Evolutionary conservation across 2,113 vertebrate species (phyloP), one percentile per base, ranked within the genome.

Genomic region (Sclerurus mexicanus): DNA sequence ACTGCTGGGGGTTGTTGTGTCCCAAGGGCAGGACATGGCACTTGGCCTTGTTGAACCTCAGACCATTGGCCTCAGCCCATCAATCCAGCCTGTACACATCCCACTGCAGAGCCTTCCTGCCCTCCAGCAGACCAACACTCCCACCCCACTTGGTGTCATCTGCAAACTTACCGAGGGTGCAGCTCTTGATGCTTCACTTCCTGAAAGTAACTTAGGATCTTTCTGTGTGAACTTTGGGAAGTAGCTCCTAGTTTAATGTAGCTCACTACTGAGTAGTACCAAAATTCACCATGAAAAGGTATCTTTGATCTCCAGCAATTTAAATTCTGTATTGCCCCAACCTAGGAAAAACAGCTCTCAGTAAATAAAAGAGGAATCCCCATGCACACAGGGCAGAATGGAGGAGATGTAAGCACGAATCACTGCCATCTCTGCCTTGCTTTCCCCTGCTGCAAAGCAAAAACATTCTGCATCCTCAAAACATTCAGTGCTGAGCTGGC

Each of bases 1-100:
- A 10, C 68, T 81, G 59, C 42, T 44, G 4, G 86, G 68, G 44
- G 4, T 37, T 37, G 31, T 9, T 74, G 37, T 46, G 86, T 9
- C 28, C 27, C 68, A 59, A 55, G 67, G 77, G 23, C 60, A 82
- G 77, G 39, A 53, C 33, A 28, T 0, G 0, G 28, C 33, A 33
- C 33, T 82, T 14, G 44, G 52, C 23, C 52, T 13, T 39, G 46
- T 3, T 30, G 37, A 21, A n/a, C 15, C 39, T 4, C 33, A 60
- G 28, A 14, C 1, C 52, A 6, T 0, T 42, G 35, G 27, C 31
- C n/a, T 31, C 18, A 14, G 7, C 6, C 37, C 27, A 20, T 1
- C 17, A 33, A 67, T 18, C 62, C 69, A 47, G 67, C n/a, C 52
- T 67, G 60, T 24, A 30, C 60, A 49, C 18, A 60, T 24, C 7